A percentile compares a stretch with the other conserved stretches of the same genome.
Evolutionary conservation across 2,113 vertebrate genomes (phyloP).

Genomic region (Aspiorhynchus laticeps): DNA sequence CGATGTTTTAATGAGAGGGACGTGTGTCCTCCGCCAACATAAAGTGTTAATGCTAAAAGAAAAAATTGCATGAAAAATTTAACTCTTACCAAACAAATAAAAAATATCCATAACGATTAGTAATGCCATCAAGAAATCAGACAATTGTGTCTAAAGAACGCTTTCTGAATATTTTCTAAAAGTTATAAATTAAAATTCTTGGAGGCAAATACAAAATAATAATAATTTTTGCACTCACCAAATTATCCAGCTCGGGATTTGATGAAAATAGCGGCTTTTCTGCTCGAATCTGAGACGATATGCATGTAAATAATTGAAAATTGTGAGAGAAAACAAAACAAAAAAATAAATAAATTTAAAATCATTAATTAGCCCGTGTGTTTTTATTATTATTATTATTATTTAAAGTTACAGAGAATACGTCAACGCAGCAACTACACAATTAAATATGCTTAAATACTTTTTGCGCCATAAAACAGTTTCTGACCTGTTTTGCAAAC

Average conservation of each 20-base stretch:
- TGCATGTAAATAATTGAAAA: constrained; percentile 43
- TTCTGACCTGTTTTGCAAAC: constrained; percentile 99
- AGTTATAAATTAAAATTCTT: constrained; percentile 38
- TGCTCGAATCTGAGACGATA: constrained; percentile 92
- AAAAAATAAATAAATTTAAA: background rate
- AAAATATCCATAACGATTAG: background rate
- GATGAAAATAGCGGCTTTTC: constrained; percentile 99
- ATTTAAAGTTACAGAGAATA: background rate
- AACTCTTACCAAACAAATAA: constrained; percentile 64
- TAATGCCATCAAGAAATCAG: constrained; percentile 65
- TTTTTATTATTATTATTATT: background rate
- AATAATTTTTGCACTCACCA: constrained; percentile 84
- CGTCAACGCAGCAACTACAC: background rate
- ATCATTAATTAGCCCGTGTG: too few species aligned
- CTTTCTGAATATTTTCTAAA: constrained; percentile 52
- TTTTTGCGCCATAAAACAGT: constrained; percentile 40
- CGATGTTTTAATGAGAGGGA: background rate
- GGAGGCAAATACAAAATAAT: background rate
- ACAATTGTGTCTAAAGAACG: constrained; percentile 65
- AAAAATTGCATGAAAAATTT: background rate
- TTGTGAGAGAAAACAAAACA: constrained; percentile 19
- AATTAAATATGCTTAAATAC: background rate
- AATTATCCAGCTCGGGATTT: constrained; percentile 99
- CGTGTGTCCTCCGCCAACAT: background rate
- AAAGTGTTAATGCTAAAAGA: background rate